phyloP scores from a whole-genome alignment of 2,113 vertebrate species.

The Tenebrosternarchus preto region DNA sequence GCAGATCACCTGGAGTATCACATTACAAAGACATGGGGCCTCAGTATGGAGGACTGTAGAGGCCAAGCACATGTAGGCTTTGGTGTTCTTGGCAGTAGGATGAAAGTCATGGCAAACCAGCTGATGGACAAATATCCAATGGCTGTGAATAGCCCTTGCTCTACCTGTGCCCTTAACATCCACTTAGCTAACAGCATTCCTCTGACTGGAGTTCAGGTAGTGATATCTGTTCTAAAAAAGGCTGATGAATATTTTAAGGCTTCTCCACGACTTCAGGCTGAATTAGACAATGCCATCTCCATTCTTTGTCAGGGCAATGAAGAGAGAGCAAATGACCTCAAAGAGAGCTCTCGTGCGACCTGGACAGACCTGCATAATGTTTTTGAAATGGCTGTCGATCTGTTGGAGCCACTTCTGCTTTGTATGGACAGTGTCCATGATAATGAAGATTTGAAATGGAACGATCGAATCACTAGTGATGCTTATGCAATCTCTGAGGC shows the following conservation, averaged over 20 bases:
- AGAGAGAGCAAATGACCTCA: conserved; percentile 79
- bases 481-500: conserved; percentile 86
- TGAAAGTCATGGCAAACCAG: conserved; percentile 82
- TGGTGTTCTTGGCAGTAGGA: conserved; percentile 80
- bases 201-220: conserved; percentile 80
- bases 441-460: conserved; percentile 84
- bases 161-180: conserved; percentile 83
- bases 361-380: conserved; percentile 84
- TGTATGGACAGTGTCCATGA: conserved; percentile 87
- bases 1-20: conserved; percentile 80
- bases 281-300: conserved; percentile 83
- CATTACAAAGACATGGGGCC: conserved; percentile 84
- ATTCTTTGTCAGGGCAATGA: conserved; percentile 80
- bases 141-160: conserved; percentile 79
- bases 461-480: conserved; percentile 71
- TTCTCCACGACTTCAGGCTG: conserved; percentile 74
- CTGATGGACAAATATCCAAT: conserved; percentile 84
- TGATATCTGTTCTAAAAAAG: conserved; percentile 83
- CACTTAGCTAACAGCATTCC: conserved; percentile 80
- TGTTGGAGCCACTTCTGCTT: conserved; percentile 84
- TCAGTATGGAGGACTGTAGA: conserved; percentile 89
- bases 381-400: conserved; percentile 85
- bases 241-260: conserved; percentile 81
- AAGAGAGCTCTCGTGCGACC: conserved; percentile 75
- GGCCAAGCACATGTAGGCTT: conserved; percentile 86